Evolutionary conservation across 2,888 invertebrate species (phyloP), one percentile per base, ranked within the genome.

Genomic region (Coleophora deauratella): DNA sequence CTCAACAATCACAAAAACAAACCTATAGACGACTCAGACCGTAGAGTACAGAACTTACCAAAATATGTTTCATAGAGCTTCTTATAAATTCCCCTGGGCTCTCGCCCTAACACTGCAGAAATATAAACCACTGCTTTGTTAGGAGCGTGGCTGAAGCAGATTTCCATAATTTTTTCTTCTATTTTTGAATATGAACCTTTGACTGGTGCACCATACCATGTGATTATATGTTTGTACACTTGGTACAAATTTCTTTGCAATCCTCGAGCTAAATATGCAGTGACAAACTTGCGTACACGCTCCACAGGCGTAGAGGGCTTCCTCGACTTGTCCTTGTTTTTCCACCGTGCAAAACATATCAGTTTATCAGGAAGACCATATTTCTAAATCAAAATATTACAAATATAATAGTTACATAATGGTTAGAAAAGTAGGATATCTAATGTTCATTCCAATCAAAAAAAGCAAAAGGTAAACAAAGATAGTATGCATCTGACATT

Each of bases 161-260:
- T 64, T 45, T 70, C 52, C 60, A 82, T 73, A 9, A 80, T 55
- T 62, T 72, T 78, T 55, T 72, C 62, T 59, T 81, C 81, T 37
- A 52, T 47, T 21, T 46, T n/a, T 9, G 64, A 54, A 49, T 71
- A 78, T 2, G 42, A 30, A 6, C 73, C 72, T 53, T 59, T 73
- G 1, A 43, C 45, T 35, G 58, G 52, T 27, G 49, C 52, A 37
- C 65, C 66, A 55, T 62, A 69, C 42, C 57, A 41, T 30, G 55
- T 51, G 21, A 68, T 45, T 35, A 79, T 51, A 49, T 74, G 66
- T 40, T 55, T 59, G 46, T 69, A 73, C 12, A 81, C 67, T 60
- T 81, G 80, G 41, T 66, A 55, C n/a, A 71, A 38, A 44, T 60
- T 75, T 45, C 82, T 66, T 44, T 77, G 9, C 35, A 82, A 49